A percentile compares a stretch with the other conserved stretches of the same genome.
Conservation (phyloP, 2,888 invertebrate species). For the Hedya salicella region DNA sequence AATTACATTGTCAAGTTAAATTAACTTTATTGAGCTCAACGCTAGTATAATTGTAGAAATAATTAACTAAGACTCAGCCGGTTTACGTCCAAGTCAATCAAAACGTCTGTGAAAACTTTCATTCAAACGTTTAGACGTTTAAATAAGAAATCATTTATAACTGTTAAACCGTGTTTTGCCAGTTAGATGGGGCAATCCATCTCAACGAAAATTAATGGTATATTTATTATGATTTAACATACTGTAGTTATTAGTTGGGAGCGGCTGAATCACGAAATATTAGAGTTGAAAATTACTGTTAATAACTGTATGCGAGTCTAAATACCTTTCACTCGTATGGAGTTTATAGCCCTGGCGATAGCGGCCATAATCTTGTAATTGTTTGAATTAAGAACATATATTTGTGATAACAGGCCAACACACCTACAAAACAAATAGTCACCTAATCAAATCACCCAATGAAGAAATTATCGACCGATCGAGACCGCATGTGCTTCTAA, state of each 20-base stretch:
- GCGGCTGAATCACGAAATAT: constrained; percentile 8
- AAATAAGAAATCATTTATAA: constrained; percentile 32
- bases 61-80: constrained; percentile 6
- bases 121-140: constrained; percentile 17
- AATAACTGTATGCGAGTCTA: constrained; percentile 30
- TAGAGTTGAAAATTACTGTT: constrained; percentile 38
- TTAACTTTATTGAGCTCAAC: too few relatives aligned
- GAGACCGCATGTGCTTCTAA: too few relatives aligned
- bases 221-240: constrained; percentile 39
- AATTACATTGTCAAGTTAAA: too few relatives aligned
- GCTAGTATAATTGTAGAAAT: not conserved
- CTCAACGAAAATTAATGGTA: constrained; percentile 36
- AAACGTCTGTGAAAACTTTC: constrained; percentile 8
- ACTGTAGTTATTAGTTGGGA: constrained; percentile 24
- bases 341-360: not conserved
- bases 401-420: too few relatives aligned
- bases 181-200: constrained; percentile 29
- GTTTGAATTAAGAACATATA: not conserved
- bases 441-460: too few relatives aligned
- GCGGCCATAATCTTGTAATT: not conserved
- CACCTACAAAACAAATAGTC: too few relatives aligned
- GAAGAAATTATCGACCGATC: too few relatives aligned
- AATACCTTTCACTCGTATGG: constrained; percentile 33
- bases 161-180: constrained; percentile 20
- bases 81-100: constrained; percentile 7